These are phyloP conservation scores for Endotricha flammealis DNA, from an alignment of 2,888 invertebrate genomes.

Conservation along the genomic window DNA sequence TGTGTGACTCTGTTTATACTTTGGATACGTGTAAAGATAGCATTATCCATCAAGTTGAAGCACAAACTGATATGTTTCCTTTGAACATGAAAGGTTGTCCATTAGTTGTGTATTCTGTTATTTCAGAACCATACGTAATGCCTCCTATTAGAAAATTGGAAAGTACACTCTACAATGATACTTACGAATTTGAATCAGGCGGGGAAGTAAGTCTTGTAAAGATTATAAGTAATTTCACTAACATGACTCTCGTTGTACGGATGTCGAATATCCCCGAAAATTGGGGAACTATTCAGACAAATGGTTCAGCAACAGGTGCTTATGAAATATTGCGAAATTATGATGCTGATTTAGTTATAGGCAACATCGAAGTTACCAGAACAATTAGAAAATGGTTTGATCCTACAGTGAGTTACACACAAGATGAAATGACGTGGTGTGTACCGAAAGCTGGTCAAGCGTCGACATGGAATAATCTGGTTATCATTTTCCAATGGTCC, in stretches of 20 bases:
- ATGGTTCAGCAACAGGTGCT: conserved; percentile 61
- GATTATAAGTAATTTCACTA: conserved; percentile 65
- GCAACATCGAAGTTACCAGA: conserved; percentile 68
- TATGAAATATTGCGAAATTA: conserved; percentile 49
- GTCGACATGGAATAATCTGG: conserved; percentile 65
- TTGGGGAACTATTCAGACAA: conserved; percentile 53
- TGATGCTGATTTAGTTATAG: conserved; percentile 57
- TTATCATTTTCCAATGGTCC: conserved; percentile 68
- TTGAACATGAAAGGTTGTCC: conserved; percentile 63
- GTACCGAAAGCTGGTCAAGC: conserved; percentile 61
- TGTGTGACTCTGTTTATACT: conserved; percentile 57
- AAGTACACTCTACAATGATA: conserved; percentile 43
- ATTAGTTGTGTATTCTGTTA: conserved; percentile 55
- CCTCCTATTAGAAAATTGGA: conserved; percentile 46
- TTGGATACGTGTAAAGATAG: conserved; percentile 58
- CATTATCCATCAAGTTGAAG: conserved; percentile 39
- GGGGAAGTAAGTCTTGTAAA: conserved; percentile 67
- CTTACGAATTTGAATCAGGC: conserved; percentile 56
- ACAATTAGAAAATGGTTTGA: conserved; percentile 63
- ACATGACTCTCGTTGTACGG: conserved; percentile 59
- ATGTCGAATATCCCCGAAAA: conserved; percentile 57
- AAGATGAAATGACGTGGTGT: conserved; percentile 74
- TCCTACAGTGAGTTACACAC: conserved; percentile 65
- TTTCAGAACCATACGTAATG: conserved; percentile 71
- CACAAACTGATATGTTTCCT: conserved; percentile 56